These are phyloP conservation scores for Zaprionus obscuricornis DNA, from an alignment of 2,888 invertebrate genomes.

Conservation along the genomic window DNA sequence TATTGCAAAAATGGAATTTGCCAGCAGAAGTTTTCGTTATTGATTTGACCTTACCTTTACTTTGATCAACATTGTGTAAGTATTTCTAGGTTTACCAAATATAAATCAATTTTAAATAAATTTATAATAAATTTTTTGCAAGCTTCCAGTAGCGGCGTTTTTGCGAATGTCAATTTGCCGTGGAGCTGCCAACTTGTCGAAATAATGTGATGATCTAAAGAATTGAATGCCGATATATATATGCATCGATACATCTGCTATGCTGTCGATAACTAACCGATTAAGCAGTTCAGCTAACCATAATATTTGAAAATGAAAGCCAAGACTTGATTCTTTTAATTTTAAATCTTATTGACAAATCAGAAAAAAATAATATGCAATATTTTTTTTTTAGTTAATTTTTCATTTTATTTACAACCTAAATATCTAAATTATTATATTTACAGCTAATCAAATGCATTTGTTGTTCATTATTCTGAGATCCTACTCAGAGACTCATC, in stretches of 20 bases:
- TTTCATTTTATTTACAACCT: conserved; percentile 32
- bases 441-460: conserved; percentile 19
- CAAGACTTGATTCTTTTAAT: too few species aligned
- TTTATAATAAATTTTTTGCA: conserved; percentile 41
- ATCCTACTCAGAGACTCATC: background rate
- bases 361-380: too few species aligned
- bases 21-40: too few species aligned
- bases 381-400: too few species aligned
- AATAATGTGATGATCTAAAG: background rate
- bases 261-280: too few species aligned
- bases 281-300: too few species aligned
- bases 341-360: too few species aligned
- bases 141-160: conserved; percentile 47
- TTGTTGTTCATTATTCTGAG: conserved; percentile 3
- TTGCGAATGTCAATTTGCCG: conserved; percentile 51
- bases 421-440: conserved; percentile 13
- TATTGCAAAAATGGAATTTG: background rate
- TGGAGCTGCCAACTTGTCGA: conserved; percentile 37
- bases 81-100: conserved; percentile 12
- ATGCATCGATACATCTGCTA: too few species aligned
- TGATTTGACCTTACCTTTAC: conserved; percentile 86
- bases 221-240: conserved; percentile 28
- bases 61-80: conserved; percentile 88
- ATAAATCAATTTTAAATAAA: conserved; percentile 35
- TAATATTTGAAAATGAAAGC: too few species aligned